Conservation (phyloP, 2,797 vertebrate genomes). For the Anas bernieri region DNA sequence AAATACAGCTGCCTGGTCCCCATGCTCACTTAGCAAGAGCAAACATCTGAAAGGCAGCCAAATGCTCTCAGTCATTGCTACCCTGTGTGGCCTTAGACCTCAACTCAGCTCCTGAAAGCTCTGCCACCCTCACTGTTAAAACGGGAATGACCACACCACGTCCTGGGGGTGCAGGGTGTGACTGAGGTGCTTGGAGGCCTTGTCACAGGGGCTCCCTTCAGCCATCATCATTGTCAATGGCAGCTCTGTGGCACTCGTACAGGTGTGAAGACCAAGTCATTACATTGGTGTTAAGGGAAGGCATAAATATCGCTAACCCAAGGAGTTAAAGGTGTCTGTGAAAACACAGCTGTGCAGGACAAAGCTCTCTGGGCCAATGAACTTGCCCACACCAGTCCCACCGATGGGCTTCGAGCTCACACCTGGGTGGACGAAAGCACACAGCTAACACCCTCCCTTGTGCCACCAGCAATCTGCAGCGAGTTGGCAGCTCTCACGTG, state of each 20-base stretch:
- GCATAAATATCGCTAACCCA: background rate
- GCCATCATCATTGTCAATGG: background rate
- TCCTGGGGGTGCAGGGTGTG: background rate
- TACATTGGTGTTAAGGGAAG: background rate
- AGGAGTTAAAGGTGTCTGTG: background rate
- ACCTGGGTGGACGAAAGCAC: background rate
- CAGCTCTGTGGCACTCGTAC: rapidly evolving
- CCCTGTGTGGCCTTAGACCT: background rate
- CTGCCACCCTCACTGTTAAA: background rate
- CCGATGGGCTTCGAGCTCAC: background rate
- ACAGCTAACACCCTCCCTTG: background rate
- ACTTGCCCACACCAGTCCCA: background rate
- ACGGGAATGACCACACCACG: too few species aligned
- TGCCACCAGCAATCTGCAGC: background rate
- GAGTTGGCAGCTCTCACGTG: background rate
- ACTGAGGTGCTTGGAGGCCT: background rate
- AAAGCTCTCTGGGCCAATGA: background rate
- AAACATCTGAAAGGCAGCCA: background rate
- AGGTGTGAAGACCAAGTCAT: background rate
- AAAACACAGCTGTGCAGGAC: background rate
- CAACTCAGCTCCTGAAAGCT: background rate
- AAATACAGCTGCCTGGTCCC: too few species aligned
- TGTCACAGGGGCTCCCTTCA: background rate
- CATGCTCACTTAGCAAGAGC: background rate
- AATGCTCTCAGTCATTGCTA: background rate